Conservation (phyloP, 1,140 invertebrate species). For the Heterodera carotae region DNA sequence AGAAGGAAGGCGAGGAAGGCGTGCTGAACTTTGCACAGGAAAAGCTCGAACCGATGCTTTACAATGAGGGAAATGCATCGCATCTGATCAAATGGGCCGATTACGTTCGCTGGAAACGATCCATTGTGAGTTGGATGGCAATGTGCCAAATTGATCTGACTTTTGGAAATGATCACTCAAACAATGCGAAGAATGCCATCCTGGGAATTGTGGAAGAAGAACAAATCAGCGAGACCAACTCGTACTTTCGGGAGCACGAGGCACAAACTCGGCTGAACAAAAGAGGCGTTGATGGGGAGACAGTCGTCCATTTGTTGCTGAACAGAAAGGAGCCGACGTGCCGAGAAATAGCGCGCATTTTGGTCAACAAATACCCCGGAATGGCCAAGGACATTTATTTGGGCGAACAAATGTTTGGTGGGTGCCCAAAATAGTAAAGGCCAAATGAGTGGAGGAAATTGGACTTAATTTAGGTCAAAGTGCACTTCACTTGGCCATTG, state of each 20-base stretch:
- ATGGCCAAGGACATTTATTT: constrained; percentile 90
- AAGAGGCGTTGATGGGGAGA: constrained; percentile 89
- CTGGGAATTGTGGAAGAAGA: constrained; percentile 52
- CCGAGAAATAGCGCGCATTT: constrained; percentile 83
- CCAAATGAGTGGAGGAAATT: neutral
- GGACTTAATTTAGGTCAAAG: constrained; percentile 74
- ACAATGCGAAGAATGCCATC: constrained; percentile 49
- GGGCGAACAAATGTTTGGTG: constrained; percentile 92
- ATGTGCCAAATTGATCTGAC: neutral
- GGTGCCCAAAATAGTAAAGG: constrained; percentile 37
- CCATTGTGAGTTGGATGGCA: constrained; percentile 12
- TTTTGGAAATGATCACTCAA: neutral
- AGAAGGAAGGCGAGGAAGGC: constrained; percentile 71
- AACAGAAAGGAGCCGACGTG: constrained; percentile 83
- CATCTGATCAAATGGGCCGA: constrained; percentile 83
- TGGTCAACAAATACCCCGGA: constrained; percentile 87
- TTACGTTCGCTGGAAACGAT: constrained; percentile 78
- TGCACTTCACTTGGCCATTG: constrained; percentile 90
- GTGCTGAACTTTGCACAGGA: constrained; percentile 83
- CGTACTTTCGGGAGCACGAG: constrained; percentile 72
- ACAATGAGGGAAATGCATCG: constrained; percentile 80
- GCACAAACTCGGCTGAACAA: constrained; percentile 97
- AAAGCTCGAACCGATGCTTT: constrained; percentile 83
- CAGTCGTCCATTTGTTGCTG: constrained; percentile 86
- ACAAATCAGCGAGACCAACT: constrained; percentile 55